Evolutionary conservation across 1,140 invertebrate genomes (phyloP).

Genomic region (Nymphalis io): DNA sequence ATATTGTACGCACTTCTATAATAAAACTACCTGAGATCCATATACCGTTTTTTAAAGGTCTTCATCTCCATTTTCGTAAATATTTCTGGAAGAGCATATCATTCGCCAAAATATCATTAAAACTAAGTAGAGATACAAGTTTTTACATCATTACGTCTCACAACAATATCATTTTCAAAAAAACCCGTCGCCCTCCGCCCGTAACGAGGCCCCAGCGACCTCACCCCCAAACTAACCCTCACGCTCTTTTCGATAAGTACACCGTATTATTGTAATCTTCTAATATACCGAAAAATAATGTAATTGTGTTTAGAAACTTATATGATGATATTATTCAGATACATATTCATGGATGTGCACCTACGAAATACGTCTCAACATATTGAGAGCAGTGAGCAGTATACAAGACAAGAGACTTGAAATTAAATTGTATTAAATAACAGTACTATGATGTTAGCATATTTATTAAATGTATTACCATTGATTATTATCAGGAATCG

Average conservation of each 20-base stretch:
- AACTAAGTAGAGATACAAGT: slow-evolving; percentile 26
- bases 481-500: no score
- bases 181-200: slow-evolving; percentile 39
- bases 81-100: neutral
- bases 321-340: neutral
- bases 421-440: no score
- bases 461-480: no score
- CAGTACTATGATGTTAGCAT: no score
- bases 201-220: slow-evolving; percentile 38
- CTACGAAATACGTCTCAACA: no score
- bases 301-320: slow-evolving; percentile 31
- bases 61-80: neutral
- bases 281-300: slow-evolving; percentile 39
- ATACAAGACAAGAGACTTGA: no score
- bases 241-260: slow-evolving; percentile 36
- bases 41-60: no score
- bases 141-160: slow-evolving; percentile 54
- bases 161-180: slow-evolving; percentile 69
- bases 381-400: no score
- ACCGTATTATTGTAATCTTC: slow-evolving; percentile 41
- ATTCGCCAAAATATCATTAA: slow-evolving; percentile 22
- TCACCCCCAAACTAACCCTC: slow-evolving; percentile 21
- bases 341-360: no score
- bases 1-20: no score
- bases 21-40: no score